Evolutionary conservation across 2,797 vertebrate species (phyloP), one percentile per base, ranked within the genome.

Genomic region (Sebastiscus albofasciatus): DNA sequence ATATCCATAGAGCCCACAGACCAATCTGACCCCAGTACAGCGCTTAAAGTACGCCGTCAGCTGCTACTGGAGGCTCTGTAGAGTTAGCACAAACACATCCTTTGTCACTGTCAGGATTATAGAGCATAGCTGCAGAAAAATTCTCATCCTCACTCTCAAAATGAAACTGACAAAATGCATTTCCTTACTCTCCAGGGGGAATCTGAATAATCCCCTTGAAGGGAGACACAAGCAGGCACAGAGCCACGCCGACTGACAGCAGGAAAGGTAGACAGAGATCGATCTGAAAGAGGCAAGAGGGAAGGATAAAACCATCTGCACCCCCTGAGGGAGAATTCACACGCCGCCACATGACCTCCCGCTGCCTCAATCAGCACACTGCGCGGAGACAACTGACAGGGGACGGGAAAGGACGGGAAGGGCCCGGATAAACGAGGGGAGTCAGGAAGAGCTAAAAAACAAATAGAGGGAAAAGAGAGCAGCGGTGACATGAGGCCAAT

Each of bases 401-500:
- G 26, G 42, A 58, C 1, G n/a, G 59, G 39, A 59, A 49, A 72
- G 10, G 27, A 87, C 24, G 24, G 54, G 27, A 39, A 0, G 33
- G 55, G 12, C 1, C 0, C 0, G 0, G 14, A 20, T 20, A 46
- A 78, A 29, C 2, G 3, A 29, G n/a, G n/a, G 29, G 65, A 75
- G 49, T 56, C 26, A 62, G 46, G 10, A 55, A 39, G 52, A 69
- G 34, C 24, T 31, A 8, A 24, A 20, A 62, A 79, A 76, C 4
- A 26, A 64, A 34, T 3, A 67, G 16, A 67, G 39, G 46, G 42
- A 52, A 77, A 42, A 79, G 36, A 66, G 64, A 70, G 58, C 74
- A 29, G 52, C 11, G 14, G 67, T 74, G 85, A 81, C 14, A 24
- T 73, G 67, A 80, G 66, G 64, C 67, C 69, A 85, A 87, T 82